Base-by-base conservation (phyloP, 2,797 vertebrate species). In the Enteromius thamalakanensis region DNA sequence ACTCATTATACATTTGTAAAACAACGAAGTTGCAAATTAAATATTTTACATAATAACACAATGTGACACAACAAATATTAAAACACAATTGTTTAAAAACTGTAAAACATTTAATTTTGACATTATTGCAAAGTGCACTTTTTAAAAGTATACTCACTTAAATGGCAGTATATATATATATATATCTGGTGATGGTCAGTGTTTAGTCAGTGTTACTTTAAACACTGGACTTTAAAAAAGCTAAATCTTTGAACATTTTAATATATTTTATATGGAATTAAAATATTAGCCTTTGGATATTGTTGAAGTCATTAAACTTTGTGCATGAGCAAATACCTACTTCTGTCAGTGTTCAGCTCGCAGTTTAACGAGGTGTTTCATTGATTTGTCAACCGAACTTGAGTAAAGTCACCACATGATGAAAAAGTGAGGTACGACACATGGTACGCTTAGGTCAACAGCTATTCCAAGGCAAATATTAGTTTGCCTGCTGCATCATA, bases 401-500 rank as follows among this genome's bases (percentile, higher is more conserved):
- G 71, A 79, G 21, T 76, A 71, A 67, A 55, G 80, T 85, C 70
- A 69, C 65, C 65, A 76, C 85, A 86, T 26, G 17, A 82, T 72
- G 49, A 62, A 87, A 85, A 85, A 88, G 85, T 85, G 45, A 79
- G 74, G 64, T 51, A 62, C 2, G 60, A 62, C 60, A 62, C 60
- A 62, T 62, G 60, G 60, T 62, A 76, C 51, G 88, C 85, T 91
- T 89, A 88, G 77, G 76, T 92, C 90, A 92, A 90, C 88, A 89
- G 81, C 86, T 91, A 90, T 92, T 92, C 85, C 90, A 87, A 87
- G 83, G 69, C 71, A 87, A 83, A 90, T 90, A 86, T 92, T 76
- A 85, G 84, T 91, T 87, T 79, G 85, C 77, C 90, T 91, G 89
- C 76, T 91, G 86, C 67, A 90, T 87, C 78, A 83, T 83, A 91